Evolutionary conservation across 2,888 invertebrate species (phyloP).

Genomic region (Deroplatys truncata): DNA sequence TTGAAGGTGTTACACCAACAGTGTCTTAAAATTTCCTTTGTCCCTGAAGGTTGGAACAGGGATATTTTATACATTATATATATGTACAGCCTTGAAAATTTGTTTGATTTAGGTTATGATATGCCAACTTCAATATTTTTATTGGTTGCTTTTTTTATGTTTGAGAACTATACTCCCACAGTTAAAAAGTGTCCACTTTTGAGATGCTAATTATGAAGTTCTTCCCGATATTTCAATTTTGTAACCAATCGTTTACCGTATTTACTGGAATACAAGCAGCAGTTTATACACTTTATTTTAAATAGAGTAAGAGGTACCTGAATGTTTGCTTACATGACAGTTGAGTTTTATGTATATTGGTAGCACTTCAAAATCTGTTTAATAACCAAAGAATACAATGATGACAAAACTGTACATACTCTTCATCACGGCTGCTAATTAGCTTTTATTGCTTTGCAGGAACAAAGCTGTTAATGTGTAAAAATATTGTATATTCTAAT

Average conservation of each 20-base stretch:
- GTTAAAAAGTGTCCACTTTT: not conserved
- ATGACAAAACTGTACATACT: no score
- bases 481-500: no score
- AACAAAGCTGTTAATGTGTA: no score
- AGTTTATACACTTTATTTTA: not conserved
- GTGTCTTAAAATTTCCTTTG: not conserved
- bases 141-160: not conserved
- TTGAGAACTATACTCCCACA: not conserved
- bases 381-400: not conserved
- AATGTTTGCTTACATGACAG: not conserved
- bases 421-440: no score
- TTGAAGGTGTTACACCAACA: not conserved
- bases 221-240: not conserved
- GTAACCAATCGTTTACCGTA: not conserved
- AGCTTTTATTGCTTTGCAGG: no score
- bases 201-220: not conserved
- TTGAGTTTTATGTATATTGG: not conserved
- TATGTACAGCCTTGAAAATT: not conserved
- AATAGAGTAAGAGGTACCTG: not conserved
- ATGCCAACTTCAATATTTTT: not conserved
- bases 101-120: not conserved
- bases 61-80: not conserved
- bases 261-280: not conserved
- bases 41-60: not conserved
- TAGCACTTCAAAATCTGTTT: not conserved